phyloP scores from a whole-genome alignment of 2,888 invertebrate species.

The Glyphotaelius pellucidus region DNA sequence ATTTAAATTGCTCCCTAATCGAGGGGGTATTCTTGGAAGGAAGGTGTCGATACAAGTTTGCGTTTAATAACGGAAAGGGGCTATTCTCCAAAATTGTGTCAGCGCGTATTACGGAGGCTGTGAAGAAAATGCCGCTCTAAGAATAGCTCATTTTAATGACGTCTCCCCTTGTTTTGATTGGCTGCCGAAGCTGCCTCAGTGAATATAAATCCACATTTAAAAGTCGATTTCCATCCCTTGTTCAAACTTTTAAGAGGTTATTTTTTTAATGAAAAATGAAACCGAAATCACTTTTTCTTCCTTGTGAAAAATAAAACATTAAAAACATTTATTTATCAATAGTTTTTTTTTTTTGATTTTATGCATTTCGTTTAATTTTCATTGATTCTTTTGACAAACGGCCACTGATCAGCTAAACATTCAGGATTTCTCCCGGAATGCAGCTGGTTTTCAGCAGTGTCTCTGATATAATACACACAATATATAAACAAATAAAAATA shows the following conservation, averaged over 20 bases:
- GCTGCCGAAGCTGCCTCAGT: background rate
- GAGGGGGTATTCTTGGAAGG: background rate
- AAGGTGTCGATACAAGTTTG: slow-evolving; percentile 15
- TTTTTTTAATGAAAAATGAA: background rate
- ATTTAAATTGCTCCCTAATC: slow-evolving; percentile 58
- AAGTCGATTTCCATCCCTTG: background rate
- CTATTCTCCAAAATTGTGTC: slow-evolving; percentile 8
- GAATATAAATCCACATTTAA: background rate
- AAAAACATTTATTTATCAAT: too few species aligned
- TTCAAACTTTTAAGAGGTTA: slow-evolving; percentile 9
- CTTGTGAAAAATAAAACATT: background rate
- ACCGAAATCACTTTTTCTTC: background rate
- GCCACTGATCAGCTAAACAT: too few species aligned
- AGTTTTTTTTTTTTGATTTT: too few species aligned
- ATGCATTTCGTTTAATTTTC: too few species aligned
- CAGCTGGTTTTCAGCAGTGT: too few species aligned
- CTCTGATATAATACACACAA: too few species aligned
- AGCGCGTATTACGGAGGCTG: slow-evolving; percentile 6
- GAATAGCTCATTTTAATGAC: background rate
- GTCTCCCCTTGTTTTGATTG: background rate
- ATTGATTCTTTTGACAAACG: too few species aligned
- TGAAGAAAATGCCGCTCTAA: background rate
- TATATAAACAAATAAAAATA: too few species aligned
- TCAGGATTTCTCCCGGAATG: too few species aligned
- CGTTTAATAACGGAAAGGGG: background rate